Evolutionary conservation across 2,113 vertebrate species (phyloP), one percentile per base, ranked within the genome.

Genomic region (Grus americana): DNA sequence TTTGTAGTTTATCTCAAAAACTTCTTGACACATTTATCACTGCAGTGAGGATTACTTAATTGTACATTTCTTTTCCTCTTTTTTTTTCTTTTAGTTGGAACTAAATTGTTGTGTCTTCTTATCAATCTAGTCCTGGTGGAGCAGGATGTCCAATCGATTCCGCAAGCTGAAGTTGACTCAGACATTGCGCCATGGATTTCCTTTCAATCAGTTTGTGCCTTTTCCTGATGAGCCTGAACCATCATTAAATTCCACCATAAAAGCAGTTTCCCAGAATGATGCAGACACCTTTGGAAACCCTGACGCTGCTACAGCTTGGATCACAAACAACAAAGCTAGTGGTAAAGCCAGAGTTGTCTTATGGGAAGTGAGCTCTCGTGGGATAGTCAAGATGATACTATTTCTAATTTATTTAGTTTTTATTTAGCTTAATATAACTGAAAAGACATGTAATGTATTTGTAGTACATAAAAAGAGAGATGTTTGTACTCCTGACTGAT

Each of bases 101-200:
- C 68, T 96, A 91, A 89, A 78, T 72, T 90, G 18, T 96, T 86
- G 21, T 95, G 19, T 92, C 61, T 93, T 91, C 55, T 93, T 91
- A 40, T 71, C 92, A 61, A 96, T 95, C 82, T 96, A 99, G 99
- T 99, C 99, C 40, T 99, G 99, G 99, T 99, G 99, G 99, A 99
- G 97, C 95, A 98, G 99, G 68, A 99, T 99, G 99, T 99, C 99
- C 65, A 99, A 99, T 97, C 98, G 99, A 46, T 99, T 99, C 95
- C 98, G 99, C 50, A 99, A 99, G 89, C 98, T 99, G 42, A 99
- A 99, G 96, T 29, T 99, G 96, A 99, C 99, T 78, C 99, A 99
- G 95, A 99, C 99, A 0, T 95, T 99, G 92, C 98, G 99, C 62
- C 99, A 99, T 10, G 99, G 99, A 38, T 98, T 99, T 58, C 98